A percentile compares a stretch with the other conserved stretches of the same genome.
Evolutionary conservation across 1,140 invertebrate species (phyloP).

Genomic region (Steinernema khuongi): DNA sequence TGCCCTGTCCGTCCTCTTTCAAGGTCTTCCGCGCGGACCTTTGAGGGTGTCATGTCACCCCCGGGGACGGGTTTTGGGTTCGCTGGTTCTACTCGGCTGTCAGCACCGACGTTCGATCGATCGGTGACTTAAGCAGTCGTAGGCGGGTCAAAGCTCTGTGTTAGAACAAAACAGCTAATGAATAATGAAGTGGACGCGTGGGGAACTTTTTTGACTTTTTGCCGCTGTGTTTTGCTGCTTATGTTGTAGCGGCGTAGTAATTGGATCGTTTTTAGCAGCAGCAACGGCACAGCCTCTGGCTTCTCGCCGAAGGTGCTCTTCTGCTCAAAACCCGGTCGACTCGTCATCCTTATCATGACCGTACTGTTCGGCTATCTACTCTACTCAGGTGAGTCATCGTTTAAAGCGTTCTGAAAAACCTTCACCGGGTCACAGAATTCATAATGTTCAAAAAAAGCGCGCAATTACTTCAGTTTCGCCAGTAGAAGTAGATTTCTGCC

Average conservation of each 20-base stretch:
- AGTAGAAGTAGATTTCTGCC: no score
- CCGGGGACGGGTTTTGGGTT: neutral
- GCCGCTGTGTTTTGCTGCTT: neutral
- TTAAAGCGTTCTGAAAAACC: neutral
- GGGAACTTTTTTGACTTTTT: neutral
- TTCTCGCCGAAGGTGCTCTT: constrained; percentile 12
- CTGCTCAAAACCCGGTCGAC: constrained; percentile 20
- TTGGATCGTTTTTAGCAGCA: neutral
- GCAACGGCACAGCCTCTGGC: neutral
- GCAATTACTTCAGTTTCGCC: no score
- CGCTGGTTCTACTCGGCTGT: neutral
- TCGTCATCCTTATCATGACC: neutral
- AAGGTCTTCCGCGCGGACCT: neutral
- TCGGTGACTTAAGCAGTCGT: neutral
- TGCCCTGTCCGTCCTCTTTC: neutral
- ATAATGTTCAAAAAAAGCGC: no score
- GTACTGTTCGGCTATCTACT: neutral
- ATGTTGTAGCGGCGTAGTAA: neutral
- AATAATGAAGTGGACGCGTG: neutral
- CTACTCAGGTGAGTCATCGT: constrained; percentile 8
- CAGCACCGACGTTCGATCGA: neutral
- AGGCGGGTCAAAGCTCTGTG: neutral
- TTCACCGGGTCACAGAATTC: no score
- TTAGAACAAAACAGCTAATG: neutral
- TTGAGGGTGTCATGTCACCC: neutral